Percentiles rank a stretch among this genome's conserved stretches.
Conservation (phyloP, 30 jellyfish, hydroid and myxozoan species). For the Turritopsis rubra region DNA sequence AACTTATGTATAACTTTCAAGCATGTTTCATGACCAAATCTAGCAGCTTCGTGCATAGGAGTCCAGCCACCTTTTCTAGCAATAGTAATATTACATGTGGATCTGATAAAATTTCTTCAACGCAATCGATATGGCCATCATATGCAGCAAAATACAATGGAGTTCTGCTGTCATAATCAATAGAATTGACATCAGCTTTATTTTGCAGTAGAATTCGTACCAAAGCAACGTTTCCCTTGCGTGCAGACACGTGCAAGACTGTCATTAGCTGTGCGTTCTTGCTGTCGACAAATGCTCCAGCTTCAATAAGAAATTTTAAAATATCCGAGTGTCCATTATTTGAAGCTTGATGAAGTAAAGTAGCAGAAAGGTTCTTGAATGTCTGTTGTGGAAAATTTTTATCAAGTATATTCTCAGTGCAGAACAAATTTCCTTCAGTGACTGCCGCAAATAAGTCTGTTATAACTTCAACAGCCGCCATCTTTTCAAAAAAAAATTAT, state of each 20-base stretch:
- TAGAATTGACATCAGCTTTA: constrained; percentile 60
- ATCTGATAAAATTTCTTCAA: constrained; percentile 29
- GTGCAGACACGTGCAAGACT: constrained; percentile 56
- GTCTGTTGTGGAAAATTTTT: constrained; percentile 47
- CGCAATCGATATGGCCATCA: constrained; percentile 57
- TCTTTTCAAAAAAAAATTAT: neutral
- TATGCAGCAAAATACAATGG: constrained; percentile 73
- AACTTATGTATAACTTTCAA: constrained; percentile 41
- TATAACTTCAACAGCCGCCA: constrained; percentile 17
- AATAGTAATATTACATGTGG: constrained; percentile 32
- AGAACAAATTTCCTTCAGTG: constrained; percentile 18
- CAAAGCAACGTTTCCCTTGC: constrained; percentile 30
- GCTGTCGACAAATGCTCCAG: constrained; percentile 60
- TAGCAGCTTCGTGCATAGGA: constrained; percentile 75
- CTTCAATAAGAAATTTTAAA: constrained; percentile 42
- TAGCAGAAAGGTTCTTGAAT: constrained; percentile 65
- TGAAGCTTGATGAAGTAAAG: constrained; percentile 77
- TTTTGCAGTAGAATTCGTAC: constrained; percentile 11
- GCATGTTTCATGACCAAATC: constrained; percentile 65
- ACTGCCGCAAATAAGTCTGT: constrained; percentile 26
- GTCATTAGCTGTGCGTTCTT: constrained; percentile 71
- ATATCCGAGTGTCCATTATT: constrained; percentile 40
- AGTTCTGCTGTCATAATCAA: constrained; percentile 59
- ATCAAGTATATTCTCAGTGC: constrained; percentile 11
- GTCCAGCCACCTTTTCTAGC: constrained; percentile 92